A percentile compares a stretch with the other conserved stretches of the same genome.
Evolutionary conservation across 2,797 vertebrate species (phyloP).

Genomic region (Hylomyscus alleni): DNA sequence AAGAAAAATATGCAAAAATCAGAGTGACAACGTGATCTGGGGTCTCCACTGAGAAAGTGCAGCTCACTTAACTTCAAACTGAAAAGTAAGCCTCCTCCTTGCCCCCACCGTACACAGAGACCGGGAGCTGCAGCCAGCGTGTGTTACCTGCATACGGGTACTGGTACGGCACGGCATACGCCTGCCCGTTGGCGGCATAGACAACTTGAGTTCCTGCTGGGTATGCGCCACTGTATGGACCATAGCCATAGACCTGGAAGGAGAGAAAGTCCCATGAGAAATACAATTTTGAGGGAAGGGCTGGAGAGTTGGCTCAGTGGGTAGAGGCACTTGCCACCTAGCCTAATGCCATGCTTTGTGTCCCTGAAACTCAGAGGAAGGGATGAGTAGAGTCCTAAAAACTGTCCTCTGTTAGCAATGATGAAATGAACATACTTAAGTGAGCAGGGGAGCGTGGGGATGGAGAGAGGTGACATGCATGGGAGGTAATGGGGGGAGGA

Average conservation of each 20-base stretch:
- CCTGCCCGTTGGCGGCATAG: constrained; percentile 94
- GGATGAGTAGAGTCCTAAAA: background rate
- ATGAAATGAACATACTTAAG: no score
- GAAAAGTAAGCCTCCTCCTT: background rate
- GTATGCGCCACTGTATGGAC: constrained; percentile 91
- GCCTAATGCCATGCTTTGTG: background rate
- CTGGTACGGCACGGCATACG: constrained; percentile 93
- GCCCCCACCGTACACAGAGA: background rate
- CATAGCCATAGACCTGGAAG: constrained; percentile 92
- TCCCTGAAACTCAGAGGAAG: background rate
- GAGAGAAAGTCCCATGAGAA: constrained; percentile 66
- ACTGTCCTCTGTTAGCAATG: no score
- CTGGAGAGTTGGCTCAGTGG: background rate
- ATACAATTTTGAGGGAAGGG: background rate
- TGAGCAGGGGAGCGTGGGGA: background rate
- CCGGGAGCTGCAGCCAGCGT: background rate
- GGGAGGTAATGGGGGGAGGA: background rate
- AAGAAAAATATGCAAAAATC: background rate
- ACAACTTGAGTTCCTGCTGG: constrained; percentile 92
- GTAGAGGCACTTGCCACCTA: background rate
- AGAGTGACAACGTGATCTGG: background rate
- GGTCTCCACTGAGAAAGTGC: background rate
- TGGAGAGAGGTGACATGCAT: background rate
- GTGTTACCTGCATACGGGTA: constrained; percentile 92
- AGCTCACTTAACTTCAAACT: constrained; percentile 17